Evolutionary conservation across 2,888 invertebrate species (phyloP).

Genomic region (Polyommatus iphigenia): DNA sequence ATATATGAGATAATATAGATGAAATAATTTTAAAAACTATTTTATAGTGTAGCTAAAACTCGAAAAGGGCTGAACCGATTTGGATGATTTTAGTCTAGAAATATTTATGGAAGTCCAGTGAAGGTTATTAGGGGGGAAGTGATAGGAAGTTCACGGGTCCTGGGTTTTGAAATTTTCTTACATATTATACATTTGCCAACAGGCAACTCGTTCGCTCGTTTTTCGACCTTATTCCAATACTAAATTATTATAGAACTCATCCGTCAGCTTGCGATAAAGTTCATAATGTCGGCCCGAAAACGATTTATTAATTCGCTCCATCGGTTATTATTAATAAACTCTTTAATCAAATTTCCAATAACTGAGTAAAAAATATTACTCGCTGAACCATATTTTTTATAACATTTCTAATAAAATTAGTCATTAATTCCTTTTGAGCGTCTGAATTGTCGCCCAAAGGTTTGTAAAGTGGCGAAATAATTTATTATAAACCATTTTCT

Average conservation of each 20-base stretch:
- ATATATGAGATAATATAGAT: too few relatives aligned
- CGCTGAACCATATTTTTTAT: neutral
- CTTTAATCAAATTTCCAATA: neutral
- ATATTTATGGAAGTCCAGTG: too few relatives aligned
- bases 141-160: too few relatives aligned
- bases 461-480: neutral
- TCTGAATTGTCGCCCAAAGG: neutral
- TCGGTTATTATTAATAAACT: conserved; percentile 9
- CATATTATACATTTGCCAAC: too few relatives aligned
- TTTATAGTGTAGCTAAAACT: too few relatives aligned
- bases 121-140: too few relatives aligned
- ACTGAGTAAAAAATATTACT: conserved; percentile 2
- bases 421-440: neutral
- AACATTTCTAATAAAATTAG: conserved; percentile 3
- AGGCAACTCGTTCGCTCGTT: neutral
- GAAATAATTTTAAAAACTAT: too few relatives aligned
- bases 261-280: conserved; percentile 1
- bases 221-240: neutral
- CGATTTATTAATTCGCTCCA: conserved; percentile 18
- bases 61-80: too few relatives aligned
- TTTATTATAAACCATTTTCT: conserved; percentile 11
- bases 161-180: too few relatives aligned
- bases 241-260: neutral
- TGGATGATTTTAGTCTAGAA: too few relatives aligned
- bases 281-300: neutral